Conservation (phyloP, 2,888 invertebrate genomes). For the Mycalesis mineus region DNA sequence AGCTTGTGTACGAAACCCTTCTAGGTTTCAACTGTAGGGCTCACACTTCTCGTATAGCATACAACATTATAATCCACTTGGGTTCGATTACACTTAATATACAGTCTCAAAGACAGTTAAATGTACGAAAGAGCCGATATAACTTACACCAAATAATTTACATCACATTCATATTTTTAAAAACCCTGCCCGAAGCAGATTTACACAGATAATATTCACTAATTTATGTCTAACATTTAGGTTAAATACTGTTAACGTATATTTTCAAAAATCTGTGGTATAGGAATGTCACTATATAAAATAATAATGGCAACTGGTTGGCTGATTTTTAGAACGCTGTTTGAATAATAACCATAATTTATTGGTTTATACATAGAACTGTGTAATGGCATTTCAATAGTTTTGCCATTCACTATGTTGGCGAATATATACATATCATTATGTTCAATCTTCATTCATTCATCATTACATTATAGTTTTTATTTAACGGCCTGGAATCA, state of each 20-base stretch:
- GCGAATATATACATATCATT: too few relatives aligned
- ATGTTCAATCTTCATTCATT: too few relatives aligned
- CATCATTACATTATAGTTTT: too few relatives aligned
- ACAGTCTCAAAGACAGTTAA: conserved; percentile 54
- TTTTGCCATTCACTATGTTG: too few relatives aligned
- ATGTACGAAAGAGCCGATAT: conserved; percentile 34
- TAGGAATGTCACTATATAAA: conserved; percentile 17
- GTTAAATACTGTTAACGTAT: conserved; percentile 11
- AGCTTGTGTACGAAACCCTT: conserved; percentile 54
- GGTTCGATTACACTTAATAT: conserved; percentile 35
- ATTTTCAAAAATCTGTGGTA: neutral
- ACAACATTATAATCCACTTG: conserved; percentile 29
- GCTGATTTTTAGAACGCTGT: neutral
- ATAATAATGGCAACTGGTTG: neutral
- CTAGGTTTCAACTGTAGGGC: conserved; percentile 9
- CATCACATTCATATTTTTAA: conserved; percentile 41
- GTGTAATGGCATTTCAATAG: too few relatives aligned
- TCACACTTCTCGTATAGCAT: conserved; percentile 1
- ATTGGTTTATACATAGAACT: too few relatives aligned
- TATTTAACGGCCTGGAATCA: too few relatives aligned
- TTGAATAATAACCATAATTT: too few relatives aligned
- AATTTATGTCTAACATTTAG: conserved; percentile 1
- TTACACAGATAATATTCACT: neutral
- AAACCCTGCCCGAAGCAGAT: conserved; percentile 22
- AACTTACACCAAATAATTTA: conserved; percentile 40